Conservation (phyloP, 2,113 vertebrate genomes). For the Mustelus asterias region DNA sequence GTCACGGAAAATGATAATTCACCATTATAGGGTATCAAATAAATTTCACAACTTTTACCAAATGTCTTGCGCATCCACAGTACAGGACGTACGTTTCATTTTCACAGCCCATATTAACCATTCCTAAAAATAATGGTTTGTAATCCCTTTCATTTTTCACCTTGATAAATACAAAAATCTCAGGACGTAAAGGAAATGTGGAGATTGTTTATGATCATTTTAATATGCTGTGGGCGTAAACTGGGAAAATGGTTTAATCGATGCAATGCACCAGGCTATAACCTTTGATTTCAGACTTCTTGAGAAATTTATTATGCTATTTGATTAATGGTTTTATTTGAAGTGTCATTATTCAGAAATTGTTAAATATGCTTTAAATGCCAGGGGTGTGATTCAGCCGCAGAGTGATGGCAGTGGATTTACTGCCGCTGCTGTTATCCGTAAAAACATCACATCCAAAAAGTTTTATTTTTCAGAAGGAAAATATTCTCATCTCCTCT, state of each 20-base stretch:
- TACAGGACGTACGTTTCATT: background rate
- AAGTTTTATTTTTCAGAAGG: background rate
- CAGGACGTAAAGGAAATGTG: background rate
- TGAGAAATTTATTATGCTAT: background rate
- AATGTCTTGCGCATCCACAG: background rate
- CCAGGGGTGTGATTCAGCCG: background rate
- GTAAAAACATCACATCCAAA: background rate
- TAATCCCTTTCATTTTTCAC: slow-evolving; percentile 11
- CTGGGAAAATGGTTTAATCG: slow-evolving; percentile 7
- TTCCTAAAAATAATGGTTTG: background rate
- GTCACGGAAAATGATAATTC: background rate
- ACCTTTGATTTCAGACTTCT: slow-evolving; percentile 21
- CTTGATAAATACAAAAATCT: background rate
- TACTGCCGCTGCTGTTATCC: background rate
- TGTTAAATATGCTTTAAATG: background rate
- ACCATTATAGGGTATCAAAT: background rate
- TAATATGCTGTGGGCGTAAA: background rate
- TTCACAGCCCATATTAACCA: background rate
- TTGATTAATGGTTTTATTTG: background rate
- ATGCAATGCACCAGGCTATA: background rate
- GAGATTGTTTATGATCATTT: background rate
- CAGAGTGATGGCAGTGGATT: background rate
- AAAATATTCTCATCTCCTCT: background rate
- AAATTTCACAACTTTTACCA: background rate
- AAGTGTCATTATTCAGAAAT: background rate